Evolutionary conservation across 1,140 invertebrate genomes (phyloP).

Genomic region (Pseudoatta argentina): DNA sequence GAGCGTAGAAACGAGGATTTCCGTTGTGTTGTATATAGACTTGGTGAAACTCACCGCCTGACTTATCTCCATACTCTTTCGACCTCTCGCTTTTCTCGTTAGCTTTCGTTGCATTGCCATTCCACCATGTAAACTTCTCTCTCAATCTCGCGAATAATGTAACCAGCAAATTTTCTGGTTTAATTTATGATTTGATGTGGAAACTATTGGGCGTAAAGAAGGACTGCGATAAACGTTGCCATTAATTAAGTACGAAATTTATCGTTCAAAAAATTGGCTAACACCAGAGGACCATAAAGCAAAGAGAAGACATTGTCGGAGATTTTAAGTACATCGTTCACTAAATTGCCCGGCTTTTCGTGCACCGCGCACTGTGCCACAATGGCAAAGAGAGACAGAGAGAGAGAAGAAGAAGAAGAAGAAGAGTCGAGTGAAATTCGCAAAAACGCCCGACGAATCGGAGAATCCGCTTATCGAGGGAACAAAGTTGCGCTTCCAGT

Average conservation of each 20-base stretch:
- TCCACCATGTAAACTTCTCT: not conserved
- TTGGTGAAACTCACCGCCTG: slow-evolving; percentile 51
- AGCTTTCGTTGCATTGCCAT: not conserved
- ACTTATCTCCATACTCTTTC: slow-evolving; percentile 44
- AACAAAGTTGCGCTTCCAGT: slow-evolving; percentile 46
- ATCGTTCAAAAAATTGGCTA: slow-evolving; percentile 56
- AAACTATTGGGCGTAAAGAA: not conserved
- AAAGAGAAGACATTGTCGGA: slow-evolving; percentile 45
- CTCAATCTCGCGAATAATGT: slow-evolving; percentile 28
- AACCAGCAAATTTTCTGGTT: slow-evolving; percentile 27
- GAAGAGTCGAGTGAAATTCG: slow-evolving; percentile 54
- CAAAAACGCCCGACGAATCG: slow-evolving; percentile 43
- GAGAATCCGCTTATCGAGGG: slow-evolving; percentile 61
- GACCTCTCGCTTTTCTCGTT: not conserved
- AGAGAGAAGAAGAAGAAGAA: not conserved
- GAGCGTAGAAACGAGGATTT: slow-evolving; percentile 53
- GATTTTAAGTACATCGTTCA: slow-evolving; percentile 62
- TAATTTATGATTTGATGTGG: slow-evolving; percentile 44
- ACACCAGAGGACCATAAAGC: slow-evolving; percentile 42
- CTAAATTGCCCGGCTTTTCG: slow-evolving; percentile 54
- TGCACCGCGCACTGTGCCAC: slow-evolving; percentile 25
- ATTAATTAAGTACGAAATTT: slow-evolving; percentile 55
- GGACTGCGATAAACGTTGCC: slow-evolving; percentile 29
- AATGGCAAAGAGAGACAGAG: slow-evolving; percentile 4
- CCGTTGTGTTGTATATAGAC: slow-evolving; percentile 52